Percentiles rank a stretch among this genome's conserved stretches.
Conservation (phyloP, 2,113 vertebrate genomes). For the Bothrops jararaca region DNA sequence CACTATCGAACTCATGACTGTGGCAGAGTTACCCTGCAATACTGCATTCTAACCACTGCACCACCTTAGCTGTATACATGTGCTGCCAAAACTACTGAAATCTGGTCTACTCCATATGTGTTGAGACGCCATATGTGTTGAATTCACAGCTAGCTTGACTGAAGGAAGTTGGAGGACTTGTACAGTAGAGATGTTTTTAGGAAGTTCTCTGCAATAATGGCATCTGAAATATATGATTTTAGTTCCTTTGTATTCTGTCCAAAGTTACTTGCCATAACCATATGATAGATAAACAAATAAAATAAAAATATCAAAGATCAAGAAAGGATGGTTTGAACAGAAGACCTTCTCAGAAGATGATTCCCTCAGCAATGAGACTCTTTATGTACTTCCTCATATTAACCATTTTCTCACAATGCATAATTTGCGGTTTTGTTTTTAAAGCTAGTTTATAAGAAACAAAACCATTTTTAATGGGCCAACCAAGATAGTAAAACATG, state of each 20-base stretch:
- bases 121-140: background rate
- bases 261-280: background rate
- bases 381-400: conserved; percentile 62
- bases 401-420: conserved; percentile 60
- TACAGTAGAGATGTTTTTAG: background rate
- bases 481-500: conserved; percentile 72
- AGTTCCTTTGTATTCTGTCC: background rate
- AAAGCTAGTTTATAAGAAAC: conserved; percentile 59
- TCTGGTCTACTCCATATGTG: background rate
- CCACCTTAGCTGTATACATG: background rate
- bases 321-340: background rate
- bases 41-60: background rate
- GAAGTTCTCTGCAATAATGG: background rate
- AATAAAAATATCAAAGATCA: background rate
- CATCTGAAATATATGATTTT: background rate
- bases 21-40: background rate
- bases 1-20: background rate
- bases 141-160: background rate
- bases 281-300: background rate
- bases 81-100: background rate
- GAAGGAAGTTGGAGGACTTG: background rate
- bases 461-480: conserved; percentile 70
- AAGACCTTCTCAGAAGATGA: background rate
- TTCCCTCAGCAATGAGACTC: conserved; percentile 60
- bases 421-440: conserved; percentile 73